phyloP scores from a whole-genome alignment of 2,113 vertebrate species.

The Notarius lentiginosus region DNA sequence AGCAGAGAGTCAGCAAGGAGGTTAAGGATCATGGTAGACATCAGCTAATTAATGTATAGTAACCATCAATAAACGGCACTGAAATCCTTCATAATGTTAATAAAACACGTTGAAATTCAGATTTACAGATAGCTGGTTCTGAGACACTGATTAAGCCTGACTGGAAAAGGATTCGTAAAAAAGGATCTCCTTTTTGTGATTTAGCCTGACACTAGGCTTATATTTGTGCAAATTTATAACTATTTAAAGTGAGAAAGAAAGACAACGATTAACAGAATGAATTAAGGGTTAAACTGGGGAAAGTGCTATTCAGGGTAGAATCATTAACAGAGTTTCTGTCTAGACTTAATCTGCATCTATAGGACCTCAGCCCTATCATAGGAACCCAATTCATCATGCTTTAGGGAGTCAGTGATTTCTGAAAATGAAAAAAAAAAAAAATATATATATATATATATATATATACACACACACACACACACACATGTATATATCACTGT shows the following conservation, averaged over 20 bases:
- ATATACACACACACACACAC: no score
- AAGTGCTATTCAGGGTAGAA: not conserved
- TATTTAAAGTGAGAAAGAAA: not conserved
- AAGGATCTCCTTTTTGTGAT: not conserved
- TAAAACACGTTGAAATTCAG: not conserved
- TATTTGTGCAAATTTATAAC: not conserved
- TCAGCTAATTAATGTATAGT: not conserved
- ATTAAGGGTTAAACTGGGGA: not conserved
- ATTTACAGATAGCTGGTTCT: not conserved
- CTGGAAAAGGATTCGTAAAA: not conserved
- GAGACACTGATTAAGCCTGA: not conserved
- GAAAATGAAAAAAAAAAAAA: not conserved
- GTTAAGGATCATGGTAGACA: constrained; percentile 62
- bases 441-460: no score
- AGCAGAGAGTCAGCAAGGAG: constrained; percentile 68
- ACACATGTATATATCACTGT: no score
- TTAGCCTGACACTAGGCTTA: not conserved
- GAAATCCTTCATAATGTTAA: not conserved
- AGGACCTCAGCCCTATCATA: not conserved
- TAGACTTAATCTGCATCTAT: not conserved
- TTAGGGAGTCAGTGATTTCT: not conserved
- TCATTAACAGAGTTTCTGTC: not conserved
- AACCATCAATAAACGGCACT: not conserved
- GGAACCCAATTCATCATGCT: not conserved
- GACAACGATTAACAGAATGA: constrained; percentile 10